phyloP scores from a whole-genome alignment of 2,113 vertebrate genomes.

The Prochilodus magdalenae region DNA sequence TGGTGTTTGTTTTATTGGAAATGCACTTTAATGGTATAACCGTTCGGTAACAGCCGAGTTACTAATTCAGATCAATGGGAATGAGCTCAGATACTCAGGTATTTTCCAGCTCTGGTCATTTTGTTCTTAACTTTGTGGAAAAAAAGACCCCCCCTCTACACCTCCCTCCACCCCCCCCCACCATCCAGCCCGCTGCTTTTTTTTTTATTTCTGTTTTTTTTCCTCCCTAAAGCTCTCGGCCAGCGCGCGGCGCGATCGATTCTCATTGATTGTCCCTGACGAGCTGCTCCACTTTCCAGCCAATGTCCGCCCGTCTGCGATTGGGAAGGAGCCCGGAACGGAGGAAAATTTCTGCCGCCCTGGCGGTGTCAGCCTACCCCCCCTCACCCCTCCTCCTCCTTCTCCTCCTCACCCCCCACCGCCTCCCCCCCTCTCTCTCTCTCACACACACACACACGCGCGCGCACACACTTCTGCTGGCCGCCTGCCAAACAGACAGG shows the following conservation, averaged over 20 bases:
- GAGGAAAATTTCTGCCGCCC: slow-evolving; percentile 83
- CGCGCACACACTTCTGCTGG: slow-evolving; percentile 85
- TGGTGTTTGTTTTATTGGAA: too few species aligned
- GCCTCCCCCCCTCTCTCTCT: neutral
- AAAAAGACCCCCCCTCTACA: slow-evolving; percentile 56
- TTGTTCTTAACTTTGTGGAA: neutral
- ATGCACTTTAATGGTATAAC: too few species aligned
- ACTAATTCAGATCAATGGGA: too few species aligned
- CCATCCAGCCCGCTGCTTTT: slow-evolving; percentile 11
- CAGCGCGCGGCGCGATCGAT: slow-evolving; percentile 91
- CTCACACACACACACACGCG: slow-evolving; percentile 11
- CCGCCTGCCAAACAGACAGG: slow-evolving; percentile 83
- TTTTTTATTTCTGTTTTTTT: slow-evolving; percentile 57
- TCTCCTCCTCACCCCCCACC: neutral
- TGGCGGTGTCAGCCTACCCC: slow-evolving; percentile 82
- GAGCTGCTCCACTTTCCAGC: slow-evolving; percentile 99
- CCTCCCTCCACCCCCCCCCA: neutral
- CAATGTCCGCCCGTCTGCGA: slow-evolving; percentile 91
- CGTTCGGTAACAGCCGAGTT: too few species aligned
- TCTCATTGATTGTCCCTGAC: slow-evolving; percentile 98
- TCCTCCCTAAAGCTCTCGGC: slow-evolving; percentile 84
- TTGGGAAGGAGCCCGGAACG: slow-evolving; percentile 77
- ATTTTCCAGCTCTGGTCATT: neutral
- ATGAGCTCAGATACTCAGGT: neutral
- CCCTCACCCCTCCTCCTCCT: too few species aligned